Conservation (phyloP, 2,797 vertebrate genomes). For the Girardinus metallicus region DNA sequence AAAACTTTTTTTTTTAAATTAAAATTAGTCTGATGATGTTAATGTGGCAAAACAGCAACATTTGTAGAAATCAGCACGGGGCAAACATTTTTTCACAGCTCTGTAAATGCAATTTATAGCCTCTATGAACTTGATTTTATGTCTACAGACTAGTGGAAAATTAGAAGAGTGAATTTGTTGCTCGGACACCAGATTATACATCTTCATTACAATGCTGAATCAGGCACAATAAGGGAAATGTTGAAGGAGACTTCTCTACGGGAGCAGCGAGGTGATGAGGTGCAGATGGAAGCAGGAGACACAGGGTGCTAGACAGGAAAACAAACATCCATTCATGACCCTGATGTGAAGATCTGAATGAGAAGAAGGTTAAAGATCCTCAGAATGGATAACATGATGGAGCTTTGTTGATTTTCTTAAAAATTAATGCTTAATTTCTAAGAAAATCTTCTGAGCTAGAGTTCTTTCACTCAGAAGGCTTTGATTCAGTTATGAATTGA, state of each 20-base stretch:
- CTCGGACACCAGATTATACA: not conserved
- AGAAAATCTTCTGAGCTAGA: not conserved
- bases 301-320: slow-evolving; percentile 23
- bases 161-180: not conserved
- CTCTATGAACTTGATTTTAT: not conserved
- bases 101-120: not conserved
- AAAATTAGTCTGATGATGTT: not conserved
- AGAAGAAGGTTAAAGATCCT: slow-evolving; percentile 1
- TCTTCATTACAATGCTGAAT: slow-evolving; percentile 6
- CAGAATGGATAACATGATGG: not conserved
- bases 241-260: slow-evolving; percentile 39
- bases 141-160: not conserved
- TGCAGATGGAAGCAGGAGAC: slow-evolving; percentile 53
- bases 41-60: not conserved
- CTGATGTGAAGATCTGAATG: slow-evolving; percentile 26
- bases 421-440: not conserved
- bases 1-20: not conserved
- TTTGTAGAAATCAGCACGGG: not conserved
- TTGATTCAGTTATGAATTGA: not conserved
- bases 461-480: not conserved
- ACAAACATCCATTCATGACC: slow-evolving; percentile 48
- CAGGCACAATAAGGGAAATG: slow-evolving; percentile 30
- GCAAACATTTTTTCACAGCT: not conserved
- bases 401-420: not conserved
- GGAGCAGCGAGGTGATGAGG: slow-evolving; percentile 46